Evolutionary conservation across 2,797 vertebrate genomes (phyloP), one percentile per base, ranked within the genome.

Genomic region (Bradypodion ventrale): DNA sequence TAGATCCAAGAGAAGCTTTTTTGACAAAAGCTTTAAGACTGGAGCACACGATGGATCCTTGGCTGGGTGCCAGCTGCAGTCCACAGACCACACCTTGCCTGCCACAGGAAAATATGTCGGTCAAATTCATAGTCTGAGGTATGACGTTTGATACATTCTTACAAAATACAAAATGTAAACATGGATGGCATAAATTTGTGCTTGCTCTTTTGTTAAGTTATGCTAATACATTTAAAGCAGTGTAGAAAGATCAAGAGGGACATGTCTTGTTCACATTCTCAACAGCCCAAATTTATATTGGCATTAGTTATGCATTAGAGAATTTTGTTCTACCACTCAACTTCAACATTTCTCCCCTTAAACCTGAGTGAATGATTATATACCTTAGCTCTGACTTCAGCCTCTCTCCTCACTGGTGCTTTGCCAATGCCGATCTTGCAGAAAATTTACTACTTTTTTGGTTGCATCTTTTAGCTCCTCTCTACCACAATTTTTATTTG

Each of bases 391-490:
- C 87, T 80, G 59, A 91, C 92, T 93, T 93, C 90, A 93, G 78
- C 89, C 82, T 92, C 92, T 90, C 80, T 90, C 1, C 1, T 88
- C 86, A 79, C 82, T 89, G 88, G 92, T 88, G 87, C 90, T 69
- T 94, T 93, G 91, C 92, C 93, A 89, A 87, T 84, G 88, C 89
- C 93, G 91, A 70, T 93, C 93, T 94, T 94, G 91, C 70, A 72
- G 68, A 89, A 95, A 93, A 95, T 94, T 94, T 93, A 93, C 91
- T 90, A 86, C 86, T 88, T 72, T 6, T 79, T 32, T 81, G 89
- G 88, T 92, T 92, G 93, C 87, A 88, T 93, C 93, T 93, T 94
- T 93, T 92, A 93, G 89, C 79, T 62, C 79, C 69, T 66, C 80
- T 89, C 83, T 87, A 92, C 75, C 83, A 42, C 79, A 2, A 40